Evolutionary conservation across 2,797 vertebrate species (phyloP).

Genomic region (Huso huso): DNA sequence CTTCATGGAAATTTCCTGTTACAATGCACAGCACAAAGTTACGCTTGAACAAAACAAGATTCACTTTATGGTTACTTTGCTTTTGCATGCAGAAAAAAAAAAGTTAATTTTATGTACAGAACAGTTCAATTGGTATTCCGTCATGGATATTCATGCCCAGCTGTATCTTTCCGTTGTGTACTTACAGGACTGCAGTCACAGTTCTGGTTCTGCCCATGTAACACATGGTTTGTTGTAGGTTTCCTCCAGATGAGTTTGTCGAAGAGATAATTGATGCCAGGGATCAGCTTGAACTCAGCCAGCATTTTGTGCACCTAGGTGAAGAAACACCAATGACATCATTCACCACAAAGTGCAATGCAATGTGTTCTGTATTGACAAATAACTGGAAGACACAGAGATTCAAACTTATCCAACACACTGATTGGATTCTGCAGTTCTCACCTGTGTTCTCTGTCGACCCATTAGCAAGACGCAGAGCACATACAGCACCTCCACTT

Average conservation of each 20-base stretch:
- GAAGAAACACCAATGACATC: neutral
- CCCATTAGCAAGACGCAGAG: slow-evolving; percentile 96
- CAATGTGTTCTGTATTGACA: too few species aligned
- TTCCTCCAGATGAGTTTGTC: slow-evolving; percentile 98
- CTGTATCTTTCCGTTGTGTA: slow-evolving; percentile 8
- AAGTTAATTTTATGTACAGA: neutral
- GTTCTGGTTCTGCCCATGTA: slow-evolving; percentile 94
- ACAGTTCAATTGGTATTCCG: too few species aligned
- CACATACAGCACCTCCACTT: slow-evolving; percentile 95
- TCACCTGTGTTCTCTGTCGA: slow-evolving; percentile 92
- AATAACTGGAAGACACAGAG: neutral
- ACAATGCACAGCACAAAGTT: slow-evolving; percentile 3
- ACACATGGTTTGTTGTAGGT: slow-evolving; percentile 81
- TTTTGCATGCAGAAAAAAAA: slow-evolving; percentile 1
- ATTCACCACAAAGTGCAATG: too few species aligned
- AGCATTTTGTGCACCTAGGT: slow-evolving; percentile 94
- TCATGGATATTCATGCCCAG: too few species aligned
- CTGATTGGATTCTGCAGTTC: neutral
- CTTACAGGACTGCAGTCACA: slow-evolving; percentile 96
- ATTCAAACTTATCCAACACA: neutral
- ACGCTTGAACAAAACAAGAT: slow-evolving; percentile 23
- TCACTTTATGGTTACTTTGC: too few species aligned
- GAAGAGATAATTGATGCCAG: slow-evolving; percentile 95
- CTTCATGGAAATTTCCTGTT: slow-evolving; percentile 94
- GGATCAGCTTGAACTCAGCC: slow-evolving; percentile 90